phyloP scores from a whole-genome alignment of 2,113 vertebrate species.

The Leiothrix lutea region DNA sequence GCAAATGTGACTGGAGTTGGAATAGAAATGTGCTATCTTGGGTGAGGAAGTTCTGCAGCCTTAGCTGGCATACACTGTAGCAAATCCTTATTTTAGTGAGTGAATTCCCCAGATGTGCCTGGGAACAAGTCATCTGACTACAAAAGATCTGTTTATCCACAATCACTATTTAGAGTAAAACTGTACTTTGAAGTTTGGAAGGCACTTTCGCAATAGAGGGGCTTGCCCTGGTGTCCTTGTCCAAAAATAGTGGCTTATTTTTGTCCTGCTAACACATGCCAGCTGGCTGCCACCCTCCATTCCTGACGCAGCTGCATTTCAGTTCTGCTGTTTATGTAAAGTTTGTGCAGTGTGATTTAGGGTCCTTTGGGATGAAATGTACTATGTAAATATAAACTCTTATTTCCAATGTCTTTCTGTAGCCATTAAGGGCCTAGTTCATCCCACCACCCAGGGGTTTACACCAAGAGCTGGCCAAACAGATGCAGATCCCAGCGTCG shows the following conservation, averaged over 20 bases:
- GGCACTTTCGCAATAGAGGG: constrained; percentile 27
- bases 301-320: constrained; percentile 12
- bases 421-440: not conserved
- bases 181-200: constrained; percentile 4
- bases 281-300: constrained; percentile 52
- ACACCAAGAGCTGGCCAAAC: not conserved
- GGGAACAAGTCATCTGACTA: not conserved
- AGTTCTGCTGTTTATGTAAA: constrained; percentile 46
- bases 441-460: not conserved
- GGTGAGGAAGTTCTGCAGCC: not conserved
- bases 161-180: not conserved
- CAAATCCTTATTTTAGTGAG: not conserved
- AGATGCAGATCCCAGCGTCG: not conserved
- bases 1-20: not conserved
- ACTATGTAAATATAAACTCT: not conserved
- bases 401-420: not conserved
- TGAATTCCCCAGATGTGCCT: not conserved
- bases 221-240: constrained; percentile 55
- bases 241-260: constrained; percentile 68
- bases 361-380: constrained; percentile 31
- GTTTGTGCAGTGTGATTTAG: constrained; percentile 40
- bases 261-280: constrained; percentile 16
- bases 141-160: not conserved
- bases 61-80: not conserved
- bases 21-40: not conserved